Evolutionary conservation across 2,113 vertebrate genomes (phyloP).

Genomic region (Hyla sarda): DNA sequence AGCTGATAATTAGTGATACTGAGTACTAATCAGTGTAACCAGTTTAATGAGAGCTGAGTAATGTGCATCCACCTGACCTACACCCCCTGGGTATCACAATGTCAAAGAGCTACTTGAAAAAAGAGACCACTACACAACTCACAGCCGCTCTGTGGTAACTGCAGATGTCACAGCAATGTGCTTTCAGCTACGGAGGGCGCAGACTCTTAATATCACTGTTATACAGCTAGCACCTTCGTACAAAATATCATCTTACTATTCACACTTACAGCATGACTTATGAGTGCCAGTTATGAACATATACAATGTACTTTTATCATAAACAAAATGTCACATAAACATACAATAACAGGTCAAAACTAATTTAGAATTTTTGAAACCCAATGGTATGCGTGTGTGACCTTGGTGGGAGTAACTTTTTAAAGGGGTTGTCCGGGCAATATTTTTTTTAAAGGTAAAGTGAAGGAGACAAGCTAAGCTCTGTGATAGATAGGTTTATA

Average conservation of each 20-base stretch:
- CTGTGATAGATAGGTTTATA: too few relatives aligned
- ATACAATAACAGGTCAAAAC: neutral
- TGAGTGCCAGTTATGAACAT: neutral
- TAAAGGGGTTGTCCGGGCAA: neutral
- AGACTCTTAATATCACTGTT: neutral
- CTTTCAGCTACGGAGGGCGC: conserved; percentile 1
- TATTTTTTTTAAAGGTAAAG: too few relatives aligned
- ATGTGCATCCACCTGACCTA: conserved; percentile 45
- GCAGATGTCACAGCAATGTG: conserved; percentile 7
- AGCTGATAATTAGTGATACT: conserved; percentile 51
- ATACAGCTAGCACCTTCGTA: neutral
- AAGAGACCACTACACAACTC: conserved; percentile 13
- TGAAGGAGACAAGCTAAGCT: too few relatives aligned
- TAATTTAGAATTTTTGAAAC: neutral
- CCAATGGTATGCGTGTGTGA: neutral
- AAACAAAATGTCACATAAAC: neutral
- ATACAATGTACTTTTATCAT: neutral
- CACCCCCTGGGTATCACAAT: conserved; percentile 51
- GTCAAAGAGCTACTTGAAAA: conserved; percentile 44
- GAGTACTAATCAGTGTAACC: conserved; percentile 56
- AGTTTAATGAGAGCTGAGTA: conserved; percentile 56
- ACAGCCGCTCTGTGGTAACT: neutral
- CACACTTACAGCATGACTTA: neutral
- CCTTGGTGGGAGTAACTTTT: neutral
- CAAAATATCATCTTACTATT: neutral